Conservation (phyloP, 2,888 invertebrate species). For the Pocota personata region DNA sequence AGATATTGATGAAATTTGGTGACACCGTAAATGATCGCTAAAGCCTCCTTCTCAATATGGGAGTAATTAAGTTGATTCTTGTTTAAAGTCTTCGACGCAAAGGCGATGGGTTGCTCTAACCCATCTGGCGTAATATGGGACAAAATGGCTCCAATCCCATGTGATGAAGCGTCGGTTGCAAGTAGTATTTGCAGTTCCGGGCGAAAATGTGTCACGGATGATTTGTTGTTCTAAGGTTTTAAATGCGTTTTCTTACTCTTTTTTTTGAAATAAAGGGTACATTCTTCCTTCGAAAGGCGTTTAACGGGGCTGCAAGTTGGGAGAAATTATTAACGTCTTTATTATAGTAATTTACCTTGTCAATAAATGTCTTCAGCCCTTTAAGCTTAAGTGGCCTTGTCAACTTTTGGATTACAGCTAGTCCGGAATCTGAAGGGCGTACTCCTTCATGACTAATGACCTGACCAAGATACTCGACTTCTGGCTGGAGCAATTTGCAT, state of each 20-base stretch:
- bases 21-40: slow-evolving; percentile 78
- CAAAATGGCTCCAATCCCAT: slow-evolving; percentile 75
- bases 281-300: slow-evolving; percentile 71
- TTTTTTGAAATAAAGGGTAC: slow-evolving; percentile 73
- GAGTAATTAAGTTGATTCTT: slow-evolving; percentile 74
- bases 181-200: slow-evolving; percentile 37
- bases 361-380: slow-evolving; percentile 75
- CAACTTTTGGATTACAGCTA: slow-evolving; percentile 8
- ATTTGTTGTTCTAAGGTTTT: slow-evolving; percentile 70
- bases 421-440: too few species aligned
- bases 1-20: slow-evolving; percentile 79
- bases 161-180: slow-evolving; percentile 70
- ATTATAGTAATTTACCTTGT: slow-evolving; percentile 76
- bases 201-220: slow-evolving; percentile 15
- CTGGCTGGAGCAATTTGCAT: too few species aligned
- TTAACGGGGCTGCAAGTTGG: slow-evolving; percentile 74
- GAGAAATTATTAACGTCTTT: slow-evolving; percentile 60
- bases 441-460: too few species aligned
- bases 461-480: too few species aligned
- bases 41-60: slow-evolving; percentile 76
- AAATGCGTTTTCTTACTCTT: slow-evolving; percentile 74
- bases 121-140: slow-evolving; percentile 76
- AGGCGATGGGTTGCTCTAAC: slow-evolving; percentile 6
- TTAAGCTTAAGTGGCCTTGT: slow-evolving; percentile 35
- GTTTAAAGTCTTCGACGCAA: slow-evolving; percentile 63